Evolutionary conservation across 37 sponge, comb jelly and placozoan species (phyloP).

Genomic region (Crambe crambe): DNA sequence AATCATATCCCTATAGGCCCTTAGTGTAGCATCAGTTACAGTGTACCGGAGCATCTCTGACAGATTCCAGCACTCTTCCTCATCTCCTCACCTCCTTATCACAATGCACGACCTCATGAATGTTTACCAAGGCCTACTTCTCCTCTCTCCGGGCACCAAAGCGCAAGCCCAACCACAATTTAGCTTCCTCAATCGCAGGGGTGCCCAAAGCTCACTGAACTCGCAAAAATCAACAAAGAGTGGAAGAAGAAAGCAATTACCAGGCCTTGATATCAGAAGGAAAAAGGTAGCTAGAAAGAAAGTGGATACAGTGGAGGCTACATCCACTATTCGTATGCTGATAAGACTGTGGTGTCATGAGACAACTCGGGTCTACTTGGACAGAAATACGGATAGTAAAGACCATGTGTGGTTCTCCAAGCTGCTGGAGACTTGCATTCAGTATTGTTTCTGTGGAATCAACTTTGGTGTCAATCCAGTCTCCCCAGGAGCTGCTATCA

Average conservation of each 20-base stretch:
- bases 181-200: conserved; percentile 23
- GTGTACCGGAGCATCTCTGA: conserved; percentile 31
- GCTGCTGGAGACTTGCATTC: conserved; percentile 58
- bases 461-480: neutral
- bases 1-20: conserved; percentile 18
- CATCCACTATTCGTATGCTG: conserved; percentile 36
- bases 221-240: conserved; percentile 6
- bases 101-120: conserved; percentile 45
- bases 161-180: conserved; percentile 28
- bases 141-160: conserved; percentile 36
- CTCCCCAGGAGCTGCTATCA: neutral
- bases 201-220: neutral
- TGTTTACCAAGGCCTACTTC: conserved; percentile 49
- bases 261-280: neutral
- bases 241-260: neutral
- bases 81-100: conserved; percentile 44
- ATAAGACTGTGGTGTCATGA: conserved; percentile 84
- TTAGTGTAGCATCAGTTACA: conserved; percentile 49
- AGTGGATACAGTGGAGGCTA: neutral
- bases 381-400: conserved; percentile 36
- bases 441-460: conserved; percentile 74
- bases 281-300: neutral
- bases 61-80: conserved; percentile 29
- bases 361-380: conserved; percentile 64
- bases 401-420: conserved; percentile 69